Conservation (phyloP, 1,140 invertebrate species). For the Neotoxoptera formosana region DNA sequence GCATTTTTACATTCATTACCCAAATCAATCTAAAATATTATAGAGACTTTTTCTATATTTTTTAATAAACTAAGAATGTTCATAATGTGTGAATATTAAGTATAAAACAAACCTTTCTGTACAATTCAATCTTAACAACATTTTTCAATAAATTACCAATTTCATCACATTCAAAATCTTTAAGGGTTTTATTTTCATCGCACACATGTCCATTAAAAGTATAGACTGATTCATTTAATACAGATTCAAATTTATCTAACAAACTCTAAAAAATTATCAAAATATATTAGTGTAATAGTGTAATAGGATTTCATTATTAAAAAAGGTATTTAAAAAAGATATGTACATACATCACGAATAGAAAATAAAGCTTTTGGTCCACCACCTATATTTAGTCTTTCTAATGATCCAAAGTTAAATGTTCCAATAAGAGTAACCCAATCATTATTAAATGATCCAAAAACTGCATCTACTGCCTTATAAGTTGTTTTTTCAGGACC, state of each 20-base stretch:
- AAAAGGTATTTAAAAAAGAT: neutral
- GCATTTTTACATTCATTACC: slow-evolving; percentile 39
- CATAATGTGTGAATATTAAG: neutral
- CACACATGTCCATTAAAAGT: slow-evolving; percentile 35
- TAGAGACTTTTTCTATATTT: neutral
- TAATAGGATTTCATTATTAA: neutral
- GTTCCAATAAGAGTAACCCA: slow-evolving; percentile 47
- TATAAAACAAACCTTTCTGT: slow-evolving; percentile 15
- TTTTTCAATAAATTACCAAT: slow-evolving; percentile 42
- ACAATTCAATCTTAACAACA: slow-evolving; percentile 43
- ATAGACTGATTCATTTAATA: neutral
- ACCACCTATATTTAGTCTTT: slow-evolving; percentile 33
- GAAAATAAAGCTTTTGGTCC: slow-evolving; percentile 43
- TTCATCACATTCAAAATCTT: neutral
- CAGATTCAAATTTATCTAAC: slow-evolving; percentile 41
- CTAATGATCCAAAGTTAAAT: slow-evolving; percentile 50
- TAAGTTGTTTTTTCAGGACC: slow-evolving; percentile 14
- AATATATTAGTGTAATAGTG: neutral
- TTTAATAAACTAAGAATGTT: neutral
- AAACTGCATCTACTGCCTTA: neutral
- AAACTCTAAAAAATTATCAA: slow-evolving; percentile 39
- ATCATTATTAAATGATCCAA: slow-evolving; percentile 32
- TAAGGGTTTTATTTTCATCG: slow-evolving; percentile 46
- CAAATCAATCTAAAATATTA: slow-evolving; percentile 11
- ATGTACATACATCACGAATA: slow-evolving; percentile 28